These are phyloP conservation scores for Junonia oenone DNA, from an alignment of 2,888 invertebrate species.

Conservation along the genomic window DNA sequence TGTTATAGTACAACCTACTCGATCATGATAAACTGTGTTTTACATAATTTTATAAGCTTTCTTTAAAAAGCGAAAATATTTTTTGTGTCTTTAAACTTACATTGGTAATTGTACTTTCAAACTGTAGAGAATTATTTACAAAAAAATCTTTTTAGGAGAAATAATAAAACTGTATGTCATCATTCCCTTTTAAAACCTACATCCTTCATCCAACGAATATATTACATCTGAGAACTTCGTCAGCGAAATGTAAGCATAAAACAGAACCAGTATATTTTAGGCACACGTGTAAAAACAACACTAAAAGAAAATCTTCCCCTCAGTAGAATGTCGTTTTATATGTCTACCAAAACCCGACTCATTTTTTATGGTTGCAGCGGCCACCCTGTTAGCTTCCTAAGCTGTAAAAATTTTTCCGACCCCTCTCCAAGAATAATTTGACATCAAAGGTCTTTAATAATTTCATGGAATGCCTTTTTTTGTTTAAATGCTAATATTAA, in stretches of 20 bases:
- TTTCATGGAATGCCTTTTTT: conserved; percentile 27
- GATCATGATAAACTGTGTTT: background rate
- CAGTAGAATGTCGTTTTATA: conserved; percentile 26
- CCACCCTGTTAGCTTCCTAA: conserved; percentile 31
- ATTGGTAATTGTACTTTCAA: too few relatives aligned
- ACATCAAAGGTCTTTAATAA: conserved; percentile 32
- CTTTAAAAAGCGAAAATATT: too few relatives aligned
- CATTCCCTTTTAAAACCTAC: background rate
- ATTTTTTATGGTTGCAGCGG: conserved; percentile 29
- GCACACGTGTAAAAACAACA: conserved; percentile 27
- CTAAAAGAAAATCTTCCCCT: conserved; percentile 27
- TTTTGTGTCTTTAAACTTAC: too few relatives aligned
- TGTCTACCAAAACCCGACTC: conserved; percentile 26
- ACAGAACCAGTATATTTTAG: conserved; percentile 22
- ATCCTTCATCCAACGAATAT: background rate
- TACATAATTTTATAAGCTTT: background rate
- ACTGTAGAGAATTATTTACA: too few relatives aligned
- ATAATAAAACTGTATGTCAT: too few relatives aligned
- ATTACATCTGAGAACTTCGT: conserved; percentile 11
- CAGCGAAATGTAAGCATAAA: conserved; percentile 16
- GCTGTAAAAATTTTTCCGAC: conserved; percentile 31
- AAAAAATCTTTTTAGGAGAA: too few relatives aligned
- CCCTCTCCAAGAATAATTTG: conserved; percentile 31
- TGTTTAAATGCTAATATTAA: conserved; percentile 26
- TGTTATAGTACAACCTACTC: background rate